Base-by-base conservation (phyloP, 2,888 invertebrate species). In the Cerastis leucographa region DNA sequence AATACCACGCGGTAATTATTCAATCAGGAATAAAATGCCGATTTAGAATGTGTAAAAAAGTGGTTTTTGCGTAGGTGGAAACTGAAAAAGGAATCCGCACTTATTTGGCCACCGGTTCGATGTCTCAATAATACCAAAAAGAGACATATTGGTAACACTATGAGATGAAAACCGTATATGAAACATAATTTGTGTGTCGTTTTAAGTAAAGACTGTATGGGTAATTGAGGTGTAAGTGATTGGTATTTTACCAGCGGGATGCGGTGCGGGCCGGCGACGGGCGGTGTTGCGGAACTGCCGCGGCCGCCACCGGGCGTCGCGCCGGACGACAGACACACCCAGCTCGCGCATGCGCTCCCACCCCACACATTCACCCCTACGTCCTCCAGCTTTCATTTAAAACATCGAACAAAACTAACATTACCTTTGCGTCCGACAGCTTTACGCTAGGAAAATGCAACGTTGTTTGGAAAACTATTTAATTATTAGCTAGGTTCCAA, bases 301-400 rank as follows among this genome's bases (percentile, higher is more conserved):
- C 89, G 90, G 90, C 90, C 91, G 91, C 88, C 90, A 93, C 89
- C 92, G 92, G 90, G 91, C 86, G 91, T 90, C 91, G 91, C 88
- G 86, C 87, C 90, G 90, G 88, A 88, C 87, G 91, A 88, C 88
- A 92, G 96, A 95, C 96, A 96, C 96, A 95, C 96, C 96, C 96
- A 93, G 91, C 88, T 90, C 92, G 91, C 96, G 95, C 96, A 95
- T 96, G 96, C 96, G 96, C 90, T 84, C 83, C 83, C 85, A 85
- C 88, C 88, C 83, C 88, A 89, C 86, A 89, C 81, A 85, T 81
- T 85, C 88, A 88, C 89, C 90, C 90, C 85, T 88, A 86, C 78
- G 80, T 86, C 85, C 86, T 87, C 88, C 85, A 81, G 79, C 76
- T 84, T 84, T 85, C 70, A 83, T 87, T 85, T 81, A 72, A 86